Evolutionary conservation across 1,140 invertebrate species (phyloP).

Genomic region (Caenorhabditis inopinata): DNA sequence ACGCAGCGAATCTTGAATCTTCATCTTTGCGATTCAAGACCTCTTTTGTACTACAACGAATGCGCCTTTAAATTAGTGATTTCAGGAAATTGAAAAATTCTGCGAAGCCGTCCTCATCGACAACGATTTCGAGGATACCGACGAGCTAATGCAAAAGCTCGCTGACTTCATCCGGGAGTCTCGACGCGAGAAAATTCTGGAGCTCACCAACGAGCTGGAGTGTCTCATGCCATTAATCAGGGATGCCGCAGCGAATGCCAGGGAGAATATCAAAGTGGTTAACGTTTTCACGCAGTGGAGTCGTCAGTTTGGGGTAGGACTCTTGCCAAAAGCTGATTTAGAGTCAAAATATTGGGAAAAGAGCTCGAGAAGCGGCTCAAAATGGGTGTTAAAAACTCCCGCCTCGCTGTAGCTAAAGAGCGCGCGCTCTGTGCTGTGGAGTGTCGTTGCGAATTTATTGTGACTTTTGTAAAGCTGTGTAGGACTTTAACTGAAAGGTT

Average conservation of each 20-base stretch:
- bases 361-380: too few species aligned
- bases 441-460: too few species aligned
- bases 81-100: conserved; percentile 33
- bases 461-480: too few species aligned
- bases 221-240: conserved; percentile 40
- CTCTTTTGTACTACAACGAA: not conserved
- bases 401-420: too few species aligned
- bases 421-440: too few species aligned
- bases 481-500: too few species aligned
- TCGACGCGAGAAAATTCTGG: conserved; percentile 39
- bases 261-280: conserved; percentile 49
- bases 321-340: conserved; percentile 20
- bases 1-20: not conserved
- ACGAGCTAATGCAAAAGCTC: not conserved
- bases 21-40: not conserved
- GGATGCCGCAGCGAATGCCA: conserved; percentile 47
- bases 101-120: not conserved
- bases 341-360: too few species aligned
- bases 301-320: conserved; percentile 39
- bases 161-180: not conserved
- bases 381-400: too few species aligned
- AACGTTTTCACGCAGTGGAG: conserved; percentile 49
- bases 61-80: not conserved
- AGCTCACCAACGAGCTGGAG: conserved; percentile 38
- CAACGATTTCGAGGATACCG: conserved; percentile 30